Evolutionary conservation across 2,888 invertebrate genomes (phyloP).

Genomic region (Morpho helenor): DNA sequence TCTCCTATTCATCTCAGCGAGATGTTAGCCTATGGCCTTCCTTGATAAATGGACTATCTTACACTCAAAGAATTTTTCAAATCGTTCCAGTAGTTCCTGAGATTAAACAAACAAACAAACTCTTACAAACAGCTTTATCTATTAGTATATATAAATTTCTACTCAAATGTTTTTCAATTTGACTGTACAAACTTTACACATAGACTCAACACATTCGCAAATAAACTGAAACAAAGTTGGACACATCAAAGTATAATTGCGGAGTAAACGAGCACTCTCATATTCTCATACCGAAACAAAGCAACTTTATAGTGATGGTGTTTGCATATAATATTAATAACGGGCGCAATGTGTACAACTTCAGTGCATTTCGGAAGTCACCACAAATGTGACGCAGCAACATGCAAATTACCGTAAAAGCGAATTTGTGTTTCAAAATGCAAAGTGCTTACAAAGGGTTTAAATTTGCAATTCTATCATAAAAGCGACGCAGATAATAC

Average conservation of each 20-base stretch:
- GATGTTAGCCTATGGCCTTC: too few species aligned
- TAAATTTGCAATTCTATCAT: slow-evolving; percentile 78
- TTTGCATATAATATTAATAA: slow-evolving; percentile 36
- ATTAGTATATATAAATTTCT: too few species aligned
- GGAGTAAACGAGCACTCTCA: background rate
- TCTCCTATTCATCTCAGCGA: too few species aligned
- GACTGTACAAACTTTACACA: too few species aligned
- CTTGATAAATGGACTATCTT: too few species aligned
- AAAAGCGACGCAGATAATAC: slow-evolving; percentile 68
- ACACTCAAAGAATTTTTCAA: too few species aligned
- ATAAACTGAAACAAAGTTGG: background rate
- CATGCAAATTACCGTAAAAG: slow-evolving; percentile 76
- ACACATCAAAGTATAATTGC: background rate
- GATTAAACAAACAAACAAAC: too few species aligned
- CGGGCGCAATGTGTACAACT: slow-evolving; percentile 33
- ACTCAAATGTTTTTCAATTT: too few species aligned
- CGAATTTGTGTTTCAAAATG: slow-evolving; percentile 75
- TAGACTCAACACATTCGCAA: background rate
- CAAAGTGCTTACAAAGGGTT: slow-evolving; percentile 75
- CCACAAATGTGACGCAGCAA: slow-evolving; percentile 58
- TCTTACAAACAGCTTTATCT: too few species aligned
- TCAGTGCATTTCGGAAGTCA: slow-evolving; percentile 57
- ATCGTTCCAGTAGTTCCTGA: too few species aligned
- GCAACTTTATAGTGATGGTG: slow-evolving; percentile 27
- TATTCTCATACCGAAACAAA: slow-evolving; percentile 4